Base-by-base conservation (phyloP, 1,140 invertebrate species). In the Cylas formicarius region DNA sequence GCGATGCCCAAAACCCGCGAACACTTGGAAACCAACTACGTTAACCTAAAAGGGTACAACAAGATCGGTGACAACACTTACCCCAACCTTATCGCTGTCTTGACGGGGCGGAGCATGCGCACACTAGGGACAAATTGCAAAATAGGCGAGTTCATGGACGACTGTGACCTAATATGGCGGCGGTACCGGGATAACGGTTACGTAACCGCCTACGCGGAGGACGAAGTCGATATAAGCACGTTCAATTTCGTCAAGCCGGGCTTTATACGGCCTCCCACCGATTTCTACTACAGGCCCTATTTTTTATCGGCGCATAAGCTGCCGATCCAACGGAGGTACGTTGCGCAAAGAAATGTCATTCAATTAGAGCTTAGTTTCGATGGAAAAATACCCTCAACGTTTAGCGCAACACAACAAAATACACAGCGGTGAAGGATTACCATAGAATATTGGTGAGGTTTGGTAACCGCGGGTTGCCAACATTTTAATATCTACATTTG, bases 21-120 rank as follows among this genome's bases (percentile, higher is more conserved):
- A 23, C 81, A 79, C 60, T 63, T 92, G 7, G 71, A 73, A 22
- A 67, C 48, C 17, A 48, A 52, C 20, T 80, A 74, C 61, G 49
- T 76, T 8, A 66, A 69, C 16, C 60, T 81, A 11, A 62, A 68
- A 29, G 80, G 80, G 0, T 82, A 79, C 55, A 79, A 76, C 32
- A 82, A 82, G 63, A 72, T 79, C 51, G 85, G 76, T 2, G 84
- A 86, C 52, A 88, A 89, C 51, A 89, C 84, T 1, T 88, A 84
- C 59, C 84, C 85, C 0, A 90, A 90, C 63, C 57, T 90, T 14
- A 82, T 90, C 72, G 81, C 86, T 0, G 64, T 83, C 3, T 63
- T 89, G 16, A 82, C 78, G 2, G 86, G 86, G 2, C 69, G 73
- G 28, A 77, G 63, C 61, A 9, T 39, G 31, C 32, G 18, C 16